Percentiles rank a stretch among this genome's conserved stretches.
Evolutionary conservation across 2,113 vertebrate species (phyloP).

Genomic region (Proteles cristata): DNA sequence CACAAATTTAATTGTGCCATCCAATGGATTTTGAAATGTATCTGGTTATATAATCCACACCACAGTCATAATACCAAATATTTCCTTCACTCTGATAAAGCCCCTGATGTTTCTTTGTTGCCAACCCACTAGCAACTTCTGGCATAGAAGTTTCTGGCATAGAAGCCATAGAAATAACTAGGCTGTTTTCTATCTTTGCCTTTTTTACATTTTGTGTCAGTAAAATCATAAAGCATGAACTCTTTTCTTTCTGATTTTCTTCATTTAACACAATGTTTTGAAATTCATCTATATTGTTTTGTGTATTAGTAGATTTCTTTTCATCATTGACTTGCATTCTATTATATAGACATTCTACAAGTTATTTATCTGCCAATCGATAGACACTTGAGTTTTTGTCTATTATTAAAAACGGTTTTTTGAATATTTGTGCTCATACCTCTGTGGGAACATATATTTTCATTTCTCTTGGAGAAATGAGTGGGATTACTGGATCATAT

Average conservation of each 20-base stretch:
- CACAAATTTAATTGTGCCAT: background rate
- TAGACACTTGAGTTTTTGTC: background rate
- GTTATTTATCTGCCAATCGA: background rate
- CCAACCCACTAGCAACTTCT: background rate
- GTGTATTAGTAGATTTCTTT: background rate
- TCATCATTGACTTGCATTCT: background rate
- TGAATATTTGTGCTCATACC: background rate
- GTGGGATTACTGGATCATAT: background rate
- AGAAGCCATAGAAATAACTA: background rate
- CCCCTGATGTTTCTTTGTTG: background rate
- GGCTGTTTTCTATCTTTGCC: background rate
- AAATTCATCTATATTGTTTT: background rate
- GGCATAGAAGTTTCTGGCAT: no score
- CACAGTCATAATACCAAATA: background rate
- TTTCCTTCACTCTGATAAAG: background rate
- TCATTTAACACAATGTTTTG: background rate
- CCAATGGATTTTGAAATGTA: background rate
- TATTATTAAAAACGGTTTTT: background rate
- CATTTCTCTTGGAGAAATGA: background rate
- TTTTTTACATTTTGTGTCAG: background rate
- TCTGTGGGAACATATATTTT: background rate
- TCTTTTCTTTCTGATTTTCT: background rate
- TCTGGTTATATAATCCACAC: background rate
- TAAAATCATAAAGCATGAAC: background rate
- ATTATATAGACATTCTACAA: background rate